These are phyloP conservation scores for Crypturellus tataupa DNA, from an alignment of 2,797 vertebrate genomes.

Conservation along the genomic window DNA sequence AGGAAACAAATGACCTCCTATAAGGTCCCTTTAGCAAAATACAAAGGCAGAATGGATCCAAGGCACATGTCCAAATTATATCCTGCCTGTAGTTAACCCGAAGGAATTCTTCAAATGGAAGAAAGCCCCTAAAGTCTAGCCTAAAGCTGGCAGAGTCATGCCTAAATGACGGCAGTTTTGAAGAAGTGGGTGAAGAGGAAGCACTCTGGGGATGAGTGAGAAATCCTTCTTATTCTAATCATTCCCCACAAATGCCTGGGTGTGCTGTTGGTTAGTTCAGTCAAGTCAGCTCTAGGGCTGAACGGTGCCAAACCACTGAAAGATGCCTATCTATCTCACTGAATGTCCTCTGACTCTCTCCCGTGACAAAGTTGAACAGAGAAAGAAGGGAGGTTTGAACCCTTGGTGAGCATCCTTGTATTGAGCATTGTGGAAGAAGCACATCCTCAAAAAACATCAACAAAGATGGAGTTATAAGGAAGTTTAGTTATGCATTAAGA, in stretches of 20 bases:
- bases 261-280: background rate
- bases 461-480: background rate
- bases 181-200: background rate
- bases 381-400: background rate
- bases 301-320: background rate
- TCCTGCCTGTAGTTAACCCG: background rate
- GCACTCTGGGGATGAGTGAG: background rate
- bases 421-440: background rate
- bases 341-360: background rate
- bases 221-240: background rate
- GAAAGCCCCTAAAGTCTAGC: background rate
- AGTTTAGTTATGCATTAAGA: background rate
- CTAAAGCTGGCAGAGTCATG: background rate
- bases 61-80: background rate
- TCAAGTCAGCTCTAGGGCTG: background rate
- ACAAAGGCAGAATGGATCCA: background rate
- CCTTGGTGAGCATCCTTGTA: background rate
- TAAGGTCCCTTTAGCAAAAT: background rate
- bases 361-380: background rate
- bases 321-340: background rate
- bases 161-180: background rate
- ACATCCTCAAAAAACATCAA: background rate
- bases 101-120: background rate
- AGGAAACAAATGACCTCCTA: background rate
- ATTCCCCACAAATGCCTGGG: background rate